A percentile compares a stretch with the other conserved stretches of the same genome.
These are phyloP conservation scores for Poeciliopsis retropinna DNA, from an alignment of 2,113 vertebrate genomes.

Conservation along the genomic window DNA sequence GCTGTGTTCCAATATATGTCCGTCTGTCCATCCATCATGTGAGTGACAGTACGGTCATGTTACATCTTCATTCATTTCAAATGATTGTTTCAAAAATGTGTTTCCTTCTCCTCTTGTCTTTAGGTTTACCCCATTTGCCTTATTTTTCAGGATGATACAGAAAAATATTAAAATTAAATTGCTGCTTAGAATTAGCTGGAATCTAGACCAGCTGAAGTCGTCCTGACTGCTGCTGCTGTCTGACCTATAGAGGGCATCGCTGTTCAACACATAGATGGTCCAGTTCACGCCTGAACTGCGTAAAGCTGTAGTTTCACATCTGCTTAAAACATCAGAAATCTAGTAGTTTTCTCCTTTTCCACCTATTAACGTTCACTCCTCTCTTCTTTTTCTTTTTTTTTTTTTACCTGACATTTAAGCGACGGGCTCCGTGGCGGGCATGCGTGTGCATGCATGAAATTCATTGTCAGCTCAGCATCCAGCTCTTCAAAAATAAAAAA, in stretches of 20 bases:
- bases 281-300: neutral
- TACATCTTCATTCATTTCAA: neutral
- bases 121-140: neutral
- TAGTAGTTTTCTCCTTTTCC: neutral
- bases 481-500: conserved; percentile 22
- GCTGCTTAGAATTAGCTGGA: neutral
- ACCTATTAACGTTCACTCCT: conserved; percentile 1
- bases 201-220: too few species aligned
- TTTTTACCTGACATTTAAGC: conserved; percentile 26
- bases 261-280: conserved; percentile 18
- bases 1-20: too few species aligned
- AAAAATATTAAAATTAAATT: neutral
- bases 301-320: conserved; percentile 10
- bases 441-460: conserved; percentile 3
- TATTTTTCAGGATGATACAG: neutral
- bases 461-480: conserved; percentile 16
- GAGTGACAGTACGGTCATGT: neutral
- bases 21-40: neutral
- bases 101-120: neutral
- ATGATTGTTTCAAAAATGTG: neutral
- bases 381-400: neutral
- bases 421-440: conserved; percentile 3
- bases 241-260: neutral
- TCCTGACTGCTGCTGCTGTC: too few species aligned
- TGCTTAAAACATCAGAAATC: conserved; percentile 16